Evolutionary conservation across 1,140 invertebrate genomes (phyloP), one percentile per base, ranked within the genome.

Genomic region (Pseudomyrmex pallidus): DNA sequence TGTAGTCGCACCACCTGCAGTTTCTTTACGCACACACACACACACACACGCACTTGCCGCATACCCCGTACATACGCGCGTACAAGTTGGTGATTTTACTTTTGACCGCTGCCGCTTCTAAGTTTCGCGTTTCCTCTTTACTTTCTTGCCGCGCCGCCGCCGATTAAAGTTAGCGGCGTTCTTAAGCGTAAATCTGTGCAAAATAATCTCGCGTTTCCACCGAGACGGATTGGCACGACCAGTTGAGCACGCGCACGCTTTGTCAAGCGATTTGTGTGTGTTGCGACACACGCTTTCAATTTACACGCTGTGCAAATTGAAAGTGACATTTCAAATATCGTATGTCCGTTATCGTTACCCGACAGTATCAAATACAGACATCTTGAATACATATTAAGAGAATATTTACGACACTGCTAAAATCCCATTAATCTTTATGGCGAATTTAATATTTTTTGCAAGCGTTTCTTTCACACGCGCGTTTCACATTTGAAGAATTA

Each of bases 141-240:
- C 15, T 57, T 67, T 67, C 74, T 68, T 56, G 63, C 67, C 50
- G 62, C 9, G 50, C 63, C 35, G 50, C 63, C 35, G 15, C 50
- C 35, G 35, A 78, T 78, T 78, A 78, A 78, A 78, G 20, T 78
- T 68, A 78, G 56, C 48, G 63, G 35, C 74, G 25, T 68, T 35
- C 20, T 35, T 57, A 17, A 44, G 4, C 74, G 59, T 63, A 35
- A 74, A 74, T 25, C 15, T 67, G 46, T 77, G 46, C 54, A 76
- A 76, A 76, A 20, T 44, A 76, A 76, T 76, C 17, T 66, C n/a
- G 22, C 50, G 50, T 68, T 17, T 48, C 48, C 12, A 52, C 25
- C 62, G 62, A 67, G 25, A 67, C 17, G 13, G 50, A 56, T 57
- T 52, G 35, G 35, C 12, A 22, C 35, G 44, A 57, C 10, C 62